Conservation (phyloP, 2,797 vertebrate genomes). For the Myripristis murdjan region DNA sequence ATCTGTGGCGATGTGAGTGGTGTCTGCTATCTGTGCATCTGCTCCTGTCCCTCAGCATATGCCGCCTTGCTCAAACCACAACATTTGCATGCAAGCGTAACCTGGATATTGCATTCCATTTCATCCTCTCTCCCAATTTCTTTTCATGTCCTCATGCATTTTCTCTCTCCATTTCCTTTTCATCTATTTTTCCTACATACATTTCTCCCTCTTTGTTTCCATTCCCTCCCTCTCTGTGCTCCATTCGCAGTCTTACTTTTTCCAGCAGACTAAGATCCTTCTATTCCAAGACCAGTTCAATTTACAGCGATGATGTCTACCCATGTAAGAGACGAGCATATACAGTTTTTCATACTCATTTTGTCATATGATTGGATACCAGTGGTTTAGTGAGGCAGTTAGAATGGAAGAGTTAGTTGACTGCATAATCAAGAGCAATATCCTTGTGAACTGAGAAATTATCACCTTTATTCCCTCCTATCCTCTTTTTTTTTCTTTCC, state of each 20-base stretch:
- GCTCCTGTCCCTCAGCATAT: constrained; percentile 2
- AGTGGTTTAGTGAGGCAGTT: neutral
- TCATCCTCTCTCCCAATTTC: neutral
- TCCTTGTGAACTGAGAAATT: too few relatives aligned
- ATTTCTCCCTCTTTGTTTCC: neutral
- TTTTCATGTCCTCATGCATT: neutral
- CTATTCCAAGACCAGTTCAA: neutral
- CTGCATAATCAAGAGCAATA: too few relatives aligned
- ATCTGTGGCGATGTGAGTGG: neutral
- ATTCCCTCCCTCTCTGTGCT: neutral
- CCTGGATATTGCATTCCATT: neutral
- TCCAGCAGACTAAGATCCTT: neutral
- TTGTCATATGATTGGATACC: neutral
- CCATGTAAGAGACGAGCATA: neutral
- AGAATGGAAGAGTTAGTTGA: neutral
- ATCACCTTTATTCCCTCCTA: too few relatives aligned
- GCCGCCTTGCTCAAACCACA: constrained; percentile 9
- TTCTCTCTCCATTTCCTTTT: neutral
- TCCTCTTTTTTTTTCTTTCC: neutral
- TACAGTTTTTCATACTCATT: too few relatives aligned
- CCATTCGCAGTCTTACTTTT: neutral
- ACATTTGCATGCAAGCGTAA: constrained; percentile 5
- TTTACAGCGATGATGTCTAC: neutral
- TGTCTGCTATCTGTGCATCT: neutral
- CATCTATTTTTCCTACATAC: neutral